Conservation (phyloP, 2,888 invertebrate species). For the Parnassius orleans region DNA sequence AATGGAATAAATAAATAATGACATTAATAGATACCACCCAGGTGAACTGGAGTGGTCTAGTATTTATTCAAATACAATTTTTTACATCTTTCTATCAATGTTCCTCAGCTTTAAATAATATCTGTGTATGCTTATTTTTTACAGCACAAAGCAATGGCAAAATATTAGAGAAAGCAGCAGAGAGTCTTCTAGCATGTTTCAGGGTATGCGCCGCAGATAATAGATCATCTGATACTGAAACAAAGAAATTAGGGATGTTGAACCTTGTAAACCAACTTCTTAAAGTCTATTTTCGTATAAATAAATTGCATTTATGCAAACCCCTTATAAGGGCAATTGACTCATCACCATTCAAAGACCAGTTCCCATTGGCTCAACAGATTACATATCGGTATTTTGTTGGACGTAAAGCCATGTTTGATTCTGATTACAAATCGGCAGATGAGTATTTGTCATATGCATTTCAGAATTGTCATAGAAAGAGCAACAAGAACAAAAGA, state of each 20-base stretch:
- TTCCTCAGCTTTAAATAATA: no score
- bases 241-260: constrained; percentile 98
- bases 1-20: no score
- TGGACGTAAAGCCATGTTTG: constrained; percentile 99
- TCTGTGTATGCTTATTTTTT: constrained; percentile 31
- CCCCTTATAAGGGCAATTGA: constrained; percentile 98
- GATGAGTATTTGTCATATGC: constrained; percentile 96
- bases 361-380: constrained; percentile 94
- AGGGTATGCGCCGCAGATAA: constrained; percentile 97
- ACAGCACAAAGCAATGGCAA: constrained; percentile 82
- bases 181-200: constrained; percentile 95
- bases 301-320: constrained; percentile 93
- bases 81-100: no score
- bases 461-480: constrained; percentile 92
- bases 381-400: constrained; percentile 99
- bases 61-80: no score
- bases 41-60: no score
- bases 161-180: constrained; percentile 95
- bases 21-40: no score
- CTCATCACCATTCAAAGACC: constrained; percentile 93
- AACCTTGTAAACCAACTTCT: constrained; percentile 98
- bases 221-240: constrained; percentile 92
- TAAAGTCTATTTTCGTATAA: constrained; percentile 95
- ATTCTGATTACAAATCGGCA: constrained; percentile 96
- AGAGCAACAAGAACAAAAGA: constrained; percentile 92